Base-by-base conservation (phyloP, 2,113 vertebrate species). In the Coptodon bakossiorum region DNA sequence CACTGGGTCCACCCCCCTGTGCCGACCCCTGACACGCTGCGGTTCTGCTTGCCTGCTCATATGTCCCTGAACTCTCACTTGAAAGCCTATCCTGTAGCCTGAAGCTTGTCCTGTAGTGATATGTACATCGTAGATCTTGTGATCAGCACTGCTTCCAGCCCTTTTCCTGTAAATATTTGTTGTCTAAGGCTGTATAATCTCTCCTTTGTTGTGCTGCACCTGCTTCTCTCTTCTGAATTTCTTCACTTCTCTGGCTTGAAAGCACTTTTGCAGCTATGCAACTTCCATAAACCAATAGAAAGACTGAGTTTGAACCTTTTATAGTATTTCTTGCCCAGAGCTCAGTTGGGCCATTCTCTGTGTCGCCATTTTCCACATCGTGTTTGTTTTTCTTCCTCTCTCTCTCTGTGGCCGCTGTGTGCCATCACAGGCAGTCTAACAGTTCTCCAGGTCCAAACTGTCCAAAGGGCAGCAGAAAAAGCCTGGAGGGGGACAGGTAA, bases 401-500 rank as follows among this genome's bases (percentile, higher is more conserved):
- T 92, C 92, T 92, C 61, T 91, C 83, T 87, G 48, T 88, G 86
- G 89, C 84, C 94, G 95, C 95, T 96, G 92, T 96, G 94, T 96
- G 95, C 96, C 96, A 85, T 94, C 91, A 87, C 97, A 98, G 98
- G 97, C 97, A 98, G 93, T 96, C 97, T 95, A 97, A 97, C 96
- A 98, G 97, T 95, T 95, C 97, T 96, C 97, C 98, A 95, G 98
- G 96, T 97, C 97, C 97, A 94, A 97, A 97, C 97, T 97, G 96
- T 97, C 96, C 96, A 91, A 97, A 97, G 95, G 97, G 97, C 91
- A 94, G 96, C 97, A 97, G 96, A 95, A 98, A 98, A 96, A 94
- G 91, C 95, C 95, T 97, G 95, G 98, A 98, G 92, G 95, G 96
- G 81, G 98, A 98, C 97, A 98, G 98, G 98, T 99, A 97, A 97